These are phyloP conservation scores for Myrmecophaga tridactyla DNA, from an alignment of 2,113 vertebrate genomes.

Conservation along the genomic window DNA sequence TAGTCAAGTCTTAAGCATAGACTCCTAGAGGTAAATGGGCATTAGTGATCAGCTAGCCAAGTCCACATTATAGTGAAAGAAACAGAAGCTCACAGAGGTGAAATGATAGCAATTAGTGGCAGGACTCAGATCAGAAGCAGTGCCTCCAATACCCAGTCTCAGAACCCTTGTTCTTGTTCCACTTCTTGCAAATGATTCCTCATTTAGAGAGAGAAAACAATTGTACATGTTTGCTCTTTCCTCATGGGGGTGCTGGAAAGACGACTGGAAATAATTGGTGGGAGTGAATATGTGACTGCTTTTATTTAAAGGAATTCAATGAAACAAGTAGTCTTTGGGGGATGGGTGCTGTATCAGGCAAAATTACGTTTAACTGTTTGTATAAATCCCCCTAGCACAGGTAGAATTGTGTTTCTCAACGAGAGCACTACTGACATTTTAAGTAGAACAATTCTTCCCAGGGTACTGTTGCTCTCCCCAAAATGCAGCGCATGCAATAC, in stretches of 20 bases:
- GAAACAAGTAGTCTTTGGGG: background rate
- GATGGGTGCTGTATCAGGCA: background rate
- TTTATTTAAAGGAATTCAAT: background rate
- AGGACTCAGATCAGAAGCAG: background rate
- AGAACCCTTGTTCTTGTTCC: background rate
- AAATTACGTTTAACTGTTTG: background rate
- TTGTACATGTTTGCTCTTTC: background rate
- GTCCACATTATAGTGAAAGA: background rate
- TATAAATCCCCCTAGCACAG: background rate
- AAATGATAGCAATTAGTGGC: background rate
- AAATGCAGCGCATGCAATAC: background rate
- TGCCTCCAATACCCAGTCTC: background rate
- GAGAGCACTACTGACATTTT: background rate
- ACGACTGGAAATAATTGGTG: background rate
- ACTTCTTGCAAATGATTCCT: slow-evolving; percentile 6
- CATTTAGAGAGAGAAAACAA: background rate
- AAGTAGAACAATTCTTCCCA: background rate
- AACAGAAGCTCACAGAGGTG: background rate
- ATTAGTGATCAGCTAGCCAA: background rate
- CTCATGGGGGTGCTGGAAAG: background rate
- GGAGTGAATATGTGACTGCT: background rate
- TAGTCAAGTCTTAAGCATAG: background rate
- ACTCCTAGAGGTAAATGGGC: background rate
- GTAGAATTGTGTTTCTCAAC: background rate
- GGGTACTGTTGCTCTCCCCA: background rate